Evolutionary conservation across 1,140 invertebrate species (phyloP), one percentile per base, ranked within the genome.

Genomic region (Xylocopa sonorina): DNA sequence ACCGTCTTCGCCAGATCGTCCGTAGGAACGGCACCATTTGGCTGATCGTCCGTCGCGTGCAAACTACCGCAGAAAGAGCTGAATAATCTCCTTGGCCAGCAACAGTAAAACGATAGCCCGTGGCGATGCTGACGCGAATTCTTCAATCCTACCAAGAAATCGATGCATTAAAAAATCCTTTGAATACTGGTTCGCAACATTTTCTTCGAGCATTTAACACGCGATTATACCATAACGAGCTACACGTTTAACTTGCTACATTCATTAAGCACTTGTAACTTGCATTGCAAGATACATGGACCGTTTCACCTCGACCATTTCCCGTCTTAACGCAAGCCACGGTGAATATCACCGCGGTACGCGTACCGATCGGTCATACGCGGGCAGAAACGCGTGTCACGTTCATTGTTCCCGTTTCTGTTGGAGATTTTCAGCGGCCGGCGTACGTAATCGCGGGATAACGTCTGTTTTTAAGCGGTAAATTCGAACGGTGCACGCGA

Each of bases 381-480:
- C 3, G 38, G 24, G 21, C 38, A 24, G 46, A 46, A 78, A 50
- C 66, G 66, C 66, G 18, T 60, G 53, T 73, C 69, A 29, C 55
- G 12, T 32, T 41, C 29, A 69, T 50, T 73, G 53, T 60, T 58
- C 41, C 27, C 53, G 12, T 29, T n/a, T 5, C 38, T n/a, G 53
- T 41, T 50, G 18, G 27, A 73, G 51, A 51, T 73, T 81, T 71
- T 76, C 48, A 41, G 27, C 50, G 67, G 62, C 66, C 41, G 62
- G 58, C 41, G 46, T 58, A 82, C 77, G 83, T 84, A 84, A 84
- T 84, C 83, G 77, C 77, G 71, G 57, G 82, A 84, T 84, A 84
- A 84, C 83, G 71, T 84, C 83, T 84, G 83, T 84, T 84, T 84
- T 84, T 83, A 82, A 83, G 60, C 83, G 83, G 82, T 83, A 84